A percentile compares a stretch with the other conserved stretches of the same genome.
Conservation (phyloP, 2,797 vertebrate genomes). For the Cynopterus sphinx region DNA sequence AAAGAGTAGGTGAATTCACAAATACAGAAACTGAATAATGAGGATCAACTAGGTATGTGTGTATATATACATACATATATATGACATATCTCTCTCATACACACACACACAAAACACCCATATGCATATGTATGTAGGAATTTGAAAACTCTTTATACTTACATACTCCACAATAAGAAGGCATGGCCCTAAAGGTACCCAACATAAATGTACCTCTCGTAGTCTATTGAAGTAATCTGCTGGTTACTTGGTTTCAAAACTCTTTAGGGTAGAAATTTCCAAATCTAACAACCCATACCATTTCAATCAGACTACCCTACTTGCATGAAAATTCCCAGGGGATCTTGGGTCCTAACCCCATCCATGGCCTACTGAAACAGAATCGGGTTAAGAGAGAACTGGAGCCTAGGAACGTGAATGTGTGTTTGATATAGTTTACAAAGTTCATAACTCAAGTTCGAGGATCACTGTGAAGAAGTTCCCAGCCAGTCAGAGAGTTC, state of each 20-base stretch:
- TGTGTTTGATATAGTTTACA: neutral
- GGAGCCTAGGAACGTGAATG: neutral
- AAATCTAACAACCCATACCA: neutral
- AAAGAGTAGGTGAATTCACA: neutral
- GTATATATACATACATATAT: neutral
- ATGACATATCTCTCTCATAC: neutral
- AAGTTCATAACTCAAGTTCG: neutral
- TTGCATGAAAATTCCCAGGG: neutral
- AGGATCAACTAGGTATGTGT: neutral
- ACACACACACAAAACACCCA: neutral
- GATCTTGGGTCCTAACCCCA: no score
- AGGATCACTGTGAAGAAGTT: neutral
- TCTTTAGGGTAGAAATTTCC: neutral
- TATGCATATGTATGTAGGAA: neutral
- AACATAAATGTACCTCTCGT: neutral
- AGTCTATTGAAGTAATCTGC: neutral
- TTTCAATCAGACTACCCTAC: neutral
- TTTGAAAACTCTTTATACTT: neutral
- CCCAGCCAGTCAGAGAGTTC: neutral
- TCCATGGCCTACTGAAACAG: neutral
- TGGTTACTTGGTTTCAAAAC: neutral
- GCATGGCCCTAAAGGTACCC: neutral
- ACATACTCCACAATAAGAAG: neutral
- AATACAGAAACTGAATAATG: neutral
- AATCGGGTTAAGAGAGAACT: neutral